phyloP scores from a whole-genome alignment of 37 sponge, comb jelly and placozoan genomes.

The Trichoplax adhaerens region DNA sequence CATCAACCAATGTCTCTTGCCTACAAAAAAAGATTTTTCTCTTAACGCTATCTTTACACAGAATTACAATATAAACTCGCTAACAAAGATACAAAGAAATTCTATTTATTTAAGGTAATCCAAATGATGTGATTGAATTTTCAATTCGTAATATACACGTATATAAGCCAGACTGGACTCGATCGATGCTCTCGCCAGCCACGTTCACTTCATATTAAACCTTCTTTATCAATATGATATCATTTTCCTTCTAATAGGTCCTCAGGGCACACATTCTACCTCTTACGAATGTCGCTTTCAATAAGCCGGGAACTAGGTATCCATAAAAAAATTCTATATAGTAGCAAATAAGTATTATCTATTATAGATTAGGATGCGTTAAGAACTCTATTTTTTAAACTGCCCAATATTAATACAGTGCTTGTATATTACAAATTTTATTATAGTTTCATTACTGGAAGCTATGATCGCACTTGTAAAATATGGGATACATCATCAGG shows the following conservation, averaged over 20 bases:
- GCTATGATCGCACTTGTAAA: conserved; percentile 95
- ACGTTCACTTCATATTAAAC: not conserved
- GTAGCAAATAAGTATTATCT: not conserved
- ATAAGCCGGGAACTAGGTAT: conserved; percentile 82
- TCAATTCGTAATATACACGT: not conserved
- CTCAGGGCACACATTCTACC: conserved; percentile 82
- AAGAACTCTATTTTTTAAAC: too few relatives aligned
- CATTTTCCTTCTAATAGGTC: conserved; percentile 7
- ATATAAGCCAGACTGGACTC: too few relatives aligned
- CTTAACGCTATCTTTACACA: not conserved
- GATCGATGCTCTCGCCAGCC: too few relatives aligned
- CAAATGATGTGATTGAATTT: not conserved
- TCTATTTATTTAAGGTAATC: conserved; percentile 55
- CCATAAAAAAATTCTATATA: not conserved
- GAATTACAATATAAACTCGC: conserved; percentile 50
- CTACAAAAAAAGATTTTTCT: too few relatives aligned
- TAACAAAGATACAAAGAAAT: conserved; percentile 29
- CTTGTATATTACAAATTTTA: too few relatives aligned
- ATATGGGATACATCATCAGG: conserved; percentile 87
- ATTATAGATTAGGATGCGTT: too few relatives aligned
- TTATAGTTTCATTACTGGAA: conserved; percentile 71
- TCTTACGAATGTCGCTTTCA: conserved; percentile 85
- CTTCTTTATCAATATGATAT: not conserved
- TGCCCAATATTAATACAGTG: too few relatives aligned
- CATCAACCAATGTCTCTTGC: too few relatives aligned